Evolutionary conservation across 2,113 vertebrate species (phyloP).

Genomic region (Onychorhynchus coronatus): DNA sequence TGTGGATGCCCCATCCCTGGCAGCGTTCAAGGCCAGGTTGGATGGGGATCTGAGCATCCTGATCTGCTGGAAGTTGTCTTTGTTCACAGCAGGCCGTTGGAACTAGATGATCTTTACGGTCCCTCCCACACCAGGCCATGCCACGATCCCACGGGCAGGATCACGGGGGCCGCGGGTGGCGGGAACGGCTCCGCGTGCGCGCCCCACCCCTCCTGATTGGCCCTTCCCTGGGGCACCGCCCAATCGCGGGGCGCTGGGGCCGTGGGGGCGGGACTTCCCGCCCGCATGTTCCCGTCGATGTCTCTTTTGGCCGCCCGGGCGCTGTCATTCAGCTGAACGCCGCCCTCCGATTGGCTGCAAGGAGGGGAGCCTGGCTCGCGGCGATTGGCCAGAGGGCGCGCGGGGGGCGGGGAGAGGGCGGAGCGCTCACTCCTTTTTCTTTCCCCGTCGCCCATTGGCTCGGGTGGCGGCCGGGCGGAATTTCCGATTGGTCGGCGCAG

Average conservation of each 20-base stretch:
- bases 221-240: accelerated
- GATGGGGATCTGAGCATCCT: accelerated
- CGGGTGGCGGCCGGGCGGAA: too few species aligned
- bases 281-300: not conserved
- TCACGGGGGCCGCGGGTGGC: accelerated
- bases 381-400: not conserved
- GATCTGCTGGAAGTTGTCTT: accelerated
- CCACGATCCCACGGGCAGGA: accelerated
- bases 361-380: not conserved
- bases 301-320: not conserved
- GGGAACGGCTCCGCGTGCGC: not conserved
- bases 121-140: accelerated
- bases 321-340: not conserved
- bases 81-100: accelerated
- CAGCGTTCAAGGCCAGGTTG: too few species aligned
- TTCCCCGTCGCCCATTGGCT: too few species aligned
- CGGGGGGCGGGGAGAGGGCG: not conserved
- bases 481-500: too few species aligned
- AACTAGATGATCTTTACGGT: accelerated
- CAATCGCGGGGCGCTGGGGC: not conserved
- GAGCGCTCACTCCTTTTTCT: too few species aligned
- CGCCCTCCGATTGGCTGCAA: not conserved
- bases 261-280: accelerated
- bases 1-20: not conserved
- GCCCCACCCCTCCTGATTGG: not conserved